Base-by-base conservation (phyloP, 2,888 invertebrate species). In the Perizoma affinitatum region DNA sequence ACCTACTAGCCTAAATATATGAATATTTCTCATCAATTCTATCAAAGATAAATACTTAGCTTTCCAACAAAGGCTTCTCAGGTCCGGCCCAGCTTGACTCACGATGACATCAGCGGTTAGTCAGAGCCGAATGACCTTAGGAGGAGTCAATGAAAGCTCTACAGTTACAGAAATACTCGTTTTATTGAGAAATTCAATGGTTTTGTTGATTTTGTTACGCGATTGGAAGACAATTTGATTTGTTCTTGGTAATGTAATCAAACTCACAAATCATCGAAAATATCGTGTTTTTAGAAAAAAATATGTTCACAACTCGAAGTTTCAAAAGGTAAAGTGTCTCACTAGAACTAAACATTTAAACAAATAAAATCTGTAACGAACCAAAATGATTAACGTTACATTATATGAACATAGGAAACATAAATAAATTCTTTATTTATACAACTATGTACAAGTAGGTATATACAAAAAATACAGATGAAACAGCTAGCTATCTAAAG, bases 1-100 rank as follows among this genome's bases (percentile, higher is more conserved):
- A 52, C 38, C 52, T 52, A 48, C 45, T 45, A 51, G 43, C 43
- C 50, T 43, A n/a, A 47, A 60, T 60, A 36, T 35, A 6, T 42
- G 5, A 48, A 40, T 50, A 9, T 46, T 36, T 54, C 11, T 36
- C 47, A 45, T 49, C 11, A 22, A 22, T 36, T 40, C 62, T 35
- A 33, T 34, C 40, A 48, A 11, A 38, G 45, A 11, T 33, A 42
- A 35, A 22, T 22, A 22, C 22, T 22, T 50, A 58, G 54, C 65
- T 66, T 63, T 66, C 63, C 55, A 59, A 61, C 61, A 56, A 62
- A 67, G 61, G 62, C 56, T 61, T 36, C 46, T 22, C 55, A 67
- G 68, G 68, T 69, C 70, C 67, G 70, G 68, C 42, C 47, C 58
- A 53, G 47, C 34, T 61, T 70, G 70, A 70, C 49, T 70, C 70